Percentiles rank a stretch among this genome's conserved stretches.
These are phyloP conservation scores for Aphidius ervi DNA, from an alignment of 1,140 invertebrate genomes.

Conservation along the genomic window DNA sequence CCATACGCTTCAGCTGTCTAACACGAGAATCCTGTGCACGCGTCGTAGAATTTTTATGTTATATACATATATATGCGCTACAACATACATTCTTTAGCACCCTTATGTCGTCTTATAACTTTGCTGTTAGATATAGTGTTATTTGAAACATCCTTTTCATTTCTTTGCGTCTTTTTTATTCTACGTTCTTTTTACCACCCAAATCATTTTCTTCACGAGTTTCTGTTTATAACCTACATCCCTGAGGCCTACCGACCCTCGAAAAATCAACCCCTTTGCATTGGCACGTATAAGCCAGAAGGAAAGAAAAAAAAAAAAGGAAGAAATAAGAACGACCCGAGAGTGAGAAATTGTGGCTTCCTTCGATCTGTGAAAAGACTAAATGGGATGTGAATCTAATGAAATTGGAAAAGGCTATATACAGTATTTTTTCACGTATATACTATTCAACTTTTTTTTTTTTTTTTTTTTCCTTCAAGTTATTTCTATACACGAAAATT, in stretches of 20 bases:
- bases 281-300: conserved; percentile 10
- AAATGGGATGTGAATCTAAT: conserved; percentile 23
- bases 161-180: conserved; percentile 5
- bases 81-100: background rate
- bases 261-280: conserved; percentile 20
- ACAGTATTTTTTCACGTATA: too few relatives aligned
- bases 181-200: conserved; percentile 2
- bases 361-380: conserved; percentile 19
- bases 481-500: background rate
- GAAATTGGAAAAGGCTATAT: conserved; percentile 8
- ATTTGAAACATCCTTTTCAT: conserved; percentile 8
- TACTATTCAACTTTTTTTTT: background rate
- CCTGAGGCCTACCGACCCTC: background rate
- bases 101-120: background rate
- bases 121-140: background rate
- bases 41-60: background rate
- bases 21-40: conserved; percentile 14
- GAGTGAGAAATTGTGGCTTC: conserved; percentile 23
- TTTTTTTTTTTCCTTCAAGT: background rate
- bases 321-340: conserved; percentile 1
- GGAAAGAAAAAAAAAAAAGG: too few relatives aligned
- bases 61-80: too few relatives aligned
- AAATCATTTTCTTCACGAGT: background rate
- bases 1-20: conserved; percentile 24
- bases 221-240: background rate